phyloP scores from a whole-genome alignment of 92 coral and sea anemone genomes.

The Nematostella vectensis region DNA sequence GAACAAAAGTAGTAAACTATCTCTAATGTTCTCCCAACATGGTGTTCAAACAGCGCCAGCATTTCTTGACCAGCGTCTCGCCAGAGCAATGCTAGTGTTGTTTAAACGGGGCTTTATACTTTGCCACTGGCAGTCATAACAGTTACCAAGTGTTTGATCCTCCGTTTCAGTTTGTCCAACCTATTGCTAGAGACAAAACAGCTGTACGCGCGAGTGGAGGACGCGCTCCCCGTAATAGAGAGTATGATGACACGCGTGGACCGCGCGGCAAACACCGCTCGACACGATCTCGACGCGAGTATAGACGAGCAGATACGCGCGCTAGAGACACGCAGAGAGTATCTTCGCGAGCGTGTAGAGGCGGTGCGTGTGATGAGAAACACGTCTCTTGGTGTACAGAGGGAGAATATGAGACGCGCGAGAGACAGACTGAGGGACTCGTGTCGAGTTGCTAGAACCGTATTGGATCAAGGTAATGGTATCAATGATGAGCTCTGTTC shows the following conservation, averaged over 20 bases:
- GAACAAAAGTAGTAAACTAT: too few species aligned
- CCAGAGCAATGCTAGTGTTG: too few species aligned
- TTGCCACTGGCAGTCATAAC: too few species aligned
- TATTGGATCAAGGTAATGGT: conserved; percentile 53
- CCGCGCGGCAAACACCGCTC: conserved; percentile 29
- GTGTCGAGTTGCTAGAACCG: conserved; percentile 45
- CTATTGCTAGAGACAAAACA: conserved; percentile 30
- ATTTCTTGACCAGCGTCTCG: too few species aligned
- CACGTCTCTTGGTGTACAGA: conserved; percentile 40
- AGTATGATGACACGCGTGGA: conserved; percentile 37
- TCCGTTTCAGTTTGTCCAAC: conserved; percentile 19
- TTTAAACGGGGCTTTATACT: too few species aligned
- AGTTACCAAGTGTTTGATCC: too few species aligned
- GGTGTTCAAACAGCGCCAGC: too few species aligned
- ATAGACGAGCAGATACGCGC: conserved; percentile 31
- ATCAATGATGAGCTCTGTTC: too few species aligned
- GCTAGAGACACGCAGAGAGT: conserved; percentile 39
- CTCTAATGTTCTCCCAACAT: too few species aligned
- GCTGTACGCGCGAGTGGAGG: conserved; percentile 36
- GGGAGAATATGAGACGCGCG: conserved; percentile 29
- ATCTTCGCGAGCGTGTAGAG: conserved; percentile 37
- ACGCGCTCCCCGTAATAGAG: conserved; percentile 39
- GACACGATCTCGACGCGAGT: conserved; percentile 45
- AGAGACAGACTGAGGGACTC: conserved; percentile 42
- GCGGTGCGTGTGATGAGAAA: conserved; percentile 36